Evolutionary conservation across 2,113 vertebrate species (phyloP).

Genomic region (Eidolon helvum): DNA sequence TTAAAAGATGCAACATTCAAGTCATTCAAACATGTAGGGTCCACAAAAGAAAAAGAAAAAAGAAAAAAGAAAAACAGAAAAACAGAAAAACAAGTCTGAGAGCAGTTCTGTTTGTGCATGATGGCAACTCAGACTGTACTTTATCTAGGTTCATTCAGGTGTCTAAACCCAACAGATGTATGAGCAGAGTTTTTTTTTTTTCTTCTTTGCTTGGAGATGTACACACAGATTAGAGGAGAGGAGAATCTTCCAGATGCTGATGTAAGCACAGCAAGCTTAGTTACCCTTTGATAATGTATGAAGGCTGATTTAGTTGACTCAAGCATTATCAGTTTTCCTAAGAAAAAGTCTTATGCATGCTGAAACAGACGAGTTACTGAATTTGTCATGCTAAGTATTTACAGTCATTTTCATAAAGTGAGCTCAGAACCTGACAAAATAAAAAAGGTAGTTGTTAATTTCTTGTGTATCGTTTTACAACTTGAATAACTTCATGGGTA

Average conservation of each 20-base stretch:
- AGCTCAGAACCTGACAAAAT: conserved; percentile 78
- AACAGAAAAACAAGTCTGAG: conserved; percentile 64
- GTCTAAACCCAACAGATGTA: background rate
- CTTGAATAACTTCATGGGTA: conserved; percentile 59
- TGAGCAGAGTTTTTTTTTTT: conserved; percentile 39
- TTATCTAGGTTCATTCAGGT: conserved; percentile 40
- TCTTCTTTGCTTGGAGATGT: conserved; percentile 43
- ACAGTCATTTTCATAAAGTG: conserved; percentile 67
- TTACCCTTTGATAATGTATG: conserved; percentile 58
- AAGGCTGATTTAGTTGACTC: conserved; percentile 70
- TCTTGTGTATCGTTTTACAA: conserved; percentile 75
- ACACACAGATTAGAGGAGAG: conserved; percentile 11
- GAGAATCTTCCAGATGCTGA: conserved; percentile 56
- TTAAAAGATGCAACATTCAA: conserved; percentile 64
- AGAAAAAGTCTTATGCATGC: conserved; percentile 68
- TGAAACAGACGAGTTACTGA: conserved; percentile 47
- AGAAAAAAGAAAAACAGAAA: background rate
- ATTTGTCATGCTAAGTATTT: conserved; percentile 62
- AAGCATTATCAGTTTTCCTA: conserved; percentile 65
- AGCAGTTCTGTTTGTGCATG: conserved; percentile 52
- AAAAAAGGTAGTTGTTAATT: conserved; percentile 78
- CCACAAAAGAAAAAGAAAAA: conserved; percentile 12
- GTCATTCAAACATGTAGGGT: conserved; percentile 63
- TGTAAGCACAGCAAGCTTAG: conserved; percentile 41
- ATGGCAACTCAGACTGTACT: conserved; percentile 41